These are phyloP conservation scores for Eupithecia subumbrata DNA, from an alignment of 2,888 invertebrate species.

Conservation along the genomic window DNA sequence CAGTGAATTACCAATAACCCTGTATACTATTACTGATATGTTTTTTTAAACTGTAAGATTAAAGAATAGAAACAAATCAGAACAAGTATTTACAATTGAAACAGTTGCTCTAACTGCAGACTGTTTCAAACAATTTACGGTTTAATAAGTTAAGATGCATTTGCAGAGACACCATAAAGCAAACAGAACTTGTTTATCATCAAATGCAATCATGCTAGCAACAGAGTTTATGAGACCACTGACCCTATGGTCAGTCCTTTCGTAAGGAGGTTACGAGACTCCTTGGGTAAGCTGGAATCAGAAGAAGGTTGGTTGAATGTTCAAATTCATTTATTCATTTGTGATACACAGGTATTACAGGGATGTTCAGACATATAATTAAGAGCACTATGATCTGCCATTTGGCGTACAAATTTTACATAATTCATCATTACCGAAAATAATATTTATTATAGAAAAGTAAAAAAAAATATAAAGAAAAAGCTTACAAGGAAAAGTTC, in stretches of 20 bases:
- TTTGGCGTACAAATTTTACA: no score
- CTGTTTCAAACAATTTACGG: background rate
- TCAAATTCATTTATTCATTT: no score
- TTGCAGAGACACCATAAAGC: background rate
- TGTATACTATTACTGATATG: no score
- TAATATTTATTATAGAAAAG: no score
- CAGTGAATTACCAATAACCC: no score
- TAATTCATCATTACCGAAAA: no score
- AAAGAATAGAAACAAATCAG: background rate
- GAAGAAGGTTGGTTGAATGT: background rate
- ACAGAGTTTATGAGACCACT: background rate
- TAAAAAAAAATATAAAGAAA: no score
- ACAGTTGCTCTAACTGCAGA: background rate
- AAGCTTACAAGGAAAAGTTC: no score
- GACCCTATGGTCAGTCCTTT: background rate
- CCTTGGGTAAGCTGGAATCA: background rate
- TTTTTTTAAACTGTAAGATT: background rate
- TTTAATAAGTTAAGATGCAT: background rate
- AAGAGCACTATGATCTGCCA: no score
- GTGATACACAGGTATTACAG: no score
- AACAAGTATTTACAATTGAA: background rate
- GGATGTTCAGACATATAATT: no score
- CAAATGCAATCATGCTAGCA: background rate
- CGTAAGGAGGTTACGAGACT: background rate
- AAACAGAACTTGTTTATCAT: background rate